Percentiles rank a stretch among this genome's conserved stretches.
These are phyloP conservation scores for Acromyrmex charruanus DNA, from an alignment of 1,140 invertebrate genomes.

Conservation along the genomic window DNA sequence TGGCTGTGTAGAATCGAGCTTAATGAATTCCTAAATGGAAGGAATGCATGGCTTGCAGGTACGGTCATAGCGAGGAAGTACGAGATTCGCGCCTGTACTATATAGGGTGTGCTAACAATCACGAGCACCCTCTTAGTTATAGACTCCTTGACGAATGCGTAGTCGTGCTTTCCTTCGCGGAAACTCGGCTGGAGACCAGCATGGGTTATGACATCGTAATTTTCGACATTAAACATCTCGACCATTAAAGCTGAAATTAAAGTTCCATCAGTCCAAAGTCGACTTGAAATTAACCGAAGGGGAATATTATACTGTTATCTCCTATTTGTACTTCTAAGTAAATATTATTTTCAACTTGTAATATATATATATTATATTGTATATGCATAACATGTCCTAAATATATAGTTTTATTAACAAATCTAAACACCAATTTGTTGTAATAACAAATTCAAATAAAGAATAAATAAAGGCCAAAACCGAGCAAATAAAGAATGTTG, in stretches of 20 bases:
- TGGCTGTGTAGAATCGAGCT: conserved; percentile 52
- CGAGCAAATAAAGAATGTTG: too few relatives aligned
- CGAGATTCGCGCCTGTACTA: conserved; percentile 53
- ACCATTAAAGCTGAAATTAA: conserved; percentile 34
- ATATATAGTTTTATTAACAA: neutral
- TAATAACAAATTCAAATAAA: too few relatives aligned
- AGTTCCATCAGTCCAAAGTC: neutral
- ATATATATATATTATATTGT: neutral
- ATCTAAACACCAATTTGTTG: too few relatives aligned
- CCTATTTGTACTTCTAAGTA: neutral
- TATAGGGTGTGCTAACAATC: conserved; percentile 40
- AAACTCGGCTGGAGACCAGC: neutral
- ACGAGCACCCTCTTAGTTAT: conserved; percentile 16
- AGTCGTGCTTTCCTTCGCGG: conserved; percentile 19
- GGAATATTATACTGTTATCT: neutral
- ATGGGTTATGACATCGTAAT: conserved; percentile 1
- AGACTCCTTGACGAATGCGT: conserved; percentile 22
- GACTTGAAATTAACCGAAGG: conserved; percentile 15
- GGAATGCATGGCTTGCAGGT: conserved; percentile 59
- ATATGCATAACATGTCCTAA: neutral
- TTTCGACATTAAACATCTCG: conserved; percentile 30
- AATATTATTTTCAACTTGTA: neutral
- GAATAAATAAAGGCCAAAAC: too few relatives aligned
- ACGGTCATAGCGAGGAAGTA: conserved; percentile 52
- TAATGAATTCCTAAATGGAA: conserved; percentile 66